A percentile compares a stretch with the other conserved stretches of the same genome.
Conservation (phyloP, 2,888 invertebrate genomes). For the Dermolepida albohirtum region DNA sequence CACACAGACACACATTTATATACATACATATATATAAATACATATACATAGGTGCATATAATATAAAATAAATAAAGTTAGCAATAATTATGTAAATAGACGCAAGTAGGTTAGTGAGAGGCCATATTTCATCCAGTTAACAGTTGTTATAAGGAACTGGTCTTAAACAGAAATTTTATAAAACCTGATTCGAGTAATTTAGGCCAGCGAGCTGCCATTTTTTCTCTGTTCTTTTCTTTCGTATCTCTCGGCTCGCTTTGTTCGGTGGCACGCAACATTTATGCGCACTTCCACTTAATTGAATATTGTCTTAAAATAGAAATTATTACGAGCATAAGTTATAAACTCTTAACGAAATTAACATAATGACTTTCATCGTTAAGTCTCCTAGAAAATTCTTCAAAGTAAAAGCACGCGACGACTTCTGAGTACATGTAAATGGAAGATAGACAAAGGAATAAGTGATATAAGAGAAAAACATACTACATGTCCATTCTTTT, state of each 20-base stretch:
- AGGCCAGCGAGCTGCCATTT: slow-evolving; percentile 45
- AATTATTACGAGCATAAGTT: slow-evolving; percentile 11
- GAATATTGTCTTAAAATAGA: slow-evolving; percentile 32
- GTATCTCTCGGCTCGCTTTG: slow-evolving; percentile 9
- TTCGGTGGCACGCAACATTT: slow-evolving; percentile 11
- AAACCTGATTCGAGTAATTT: slow-evolving; percentile 49
- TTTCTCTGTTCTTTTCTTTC: slow-evolving; percentile 32
- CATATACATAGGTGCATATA: slow-evolving; percentile 8
- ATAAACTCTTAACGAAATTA: no score
- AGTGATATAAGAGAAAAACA: no score
- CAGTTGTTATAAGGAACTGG: slow-evolving; percentile 50
- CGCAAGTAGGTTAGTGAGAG: slow-evolving; percentile 55
- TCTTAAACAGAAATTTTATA: slow-evolving; percentile 47
- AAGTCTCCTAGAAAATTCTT: no score
- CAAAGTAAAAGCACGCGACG: no score
- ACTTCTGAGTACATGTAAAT: no score
- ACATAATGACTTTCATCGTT: no score
- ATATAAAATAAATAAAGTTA: slow-evolving; percentile 46
- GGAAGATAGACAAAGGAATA: no score
- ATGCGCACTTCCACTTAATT: slow-evolving; percentile 12
- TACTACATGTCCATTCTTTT: no score
- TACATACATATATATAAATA: neutral
- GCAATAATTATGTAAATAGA: slow-evolving; percentile 53
- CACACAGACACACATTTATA: neutral
- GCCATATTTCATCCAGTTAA: slow-evolving; percentile 52